Percentiles rank a stretch among this genome's conserved stretches.
Evolutionary conservation across 2,113 vertebrate species (phyloP).

Genomic region (Pardalotus punctatus): DNA sequence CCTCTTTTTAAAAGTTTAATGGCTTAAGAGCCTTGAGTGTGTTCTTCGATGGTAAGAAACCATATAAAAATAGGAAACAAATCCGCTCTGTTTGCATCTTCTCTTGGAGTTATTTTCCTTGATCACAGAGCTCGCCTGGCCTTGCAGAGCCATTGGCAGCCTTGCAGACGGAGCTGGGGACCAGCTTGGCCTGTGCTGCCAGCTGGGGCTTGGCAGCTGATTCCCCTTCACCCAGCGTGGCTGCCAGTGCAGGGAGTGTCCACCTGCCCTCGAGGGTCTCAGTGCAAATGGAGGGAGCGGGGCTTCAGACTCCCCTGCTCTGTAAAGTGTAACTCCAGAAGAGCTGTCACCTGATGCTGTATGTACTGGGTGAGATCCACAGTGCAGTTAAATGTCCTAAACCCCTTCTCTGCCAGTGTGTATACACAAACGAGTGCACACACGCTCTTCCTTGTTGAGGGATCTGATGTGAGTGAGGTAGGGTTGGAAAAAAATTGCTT

Average conservation of each 20-base stretch:
- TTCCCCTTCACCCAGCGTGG: not conserved
- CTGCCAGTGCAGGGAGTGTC: not conserved
- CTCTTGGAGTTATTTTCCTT: not conserved
- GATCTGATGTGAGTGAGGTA: not conserved
- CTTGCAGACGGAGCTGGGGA: not conserved
- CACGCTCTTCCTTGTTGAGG: not conserved
- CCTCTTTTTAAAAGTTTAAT: not conserved
- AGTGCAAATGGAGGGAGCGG: not conserved
- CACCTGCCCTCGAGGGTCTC: rapidly evolving
- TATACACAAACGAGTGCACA: rapidly evolving
- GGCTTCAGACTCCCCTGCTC: not conserved
- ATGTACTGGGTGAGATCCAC: not conserved
- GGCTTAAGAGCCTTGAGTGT: not conserved
- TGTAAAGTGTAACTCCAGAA: not conserved
- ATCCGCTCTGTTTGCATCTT: not conserved
- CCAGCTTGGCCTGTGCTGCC: not conserved
- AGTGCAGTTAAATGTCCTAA: not conserved
- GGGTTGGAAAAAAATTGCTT: not conserved
- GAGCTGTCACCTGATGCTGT: not conserved
- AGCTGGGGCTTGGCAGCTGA: rapidly evolving
- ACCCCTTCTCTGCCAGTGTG: not conserved
- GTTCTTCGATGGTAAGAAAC: not conserved
- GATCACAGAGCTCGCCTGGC: rapidly evolving
- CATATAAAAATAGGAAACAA: not conserved
- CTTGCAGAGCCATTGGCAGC: not conserved